These are phyloP conservation scores for Phengaris alcon DNA, from an alignment of 2,888 invertebrate genomes.

Conservation along the genomic window DNA sequence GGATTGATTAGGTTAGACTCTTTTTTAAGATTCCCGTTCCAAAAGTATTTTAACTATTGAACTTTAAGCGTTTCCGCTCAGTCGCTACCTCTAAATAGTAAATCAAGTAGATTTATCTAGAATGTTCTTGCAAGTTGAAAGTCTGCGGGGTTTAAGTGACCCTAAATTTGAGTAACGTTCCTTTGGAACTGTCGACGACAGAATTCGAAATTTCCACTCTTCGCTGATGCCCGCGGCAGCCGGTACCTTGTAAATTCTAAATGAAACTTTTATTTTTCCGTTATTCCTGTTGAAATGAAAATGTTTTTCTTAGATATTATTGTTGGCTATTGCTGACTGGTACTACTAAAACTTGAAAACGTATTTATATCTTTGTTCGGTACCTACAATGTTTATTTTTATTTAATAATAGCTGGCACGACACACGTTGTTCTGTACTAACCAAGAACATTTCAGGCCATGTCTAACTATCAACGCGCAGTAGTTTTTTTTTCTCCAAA, in stretches of 20 bases:
- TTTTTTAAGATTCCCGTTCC: slow-evolving; percentile 6
- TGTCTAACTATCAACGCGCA: too few species aligned
- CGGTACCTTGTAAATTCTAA: slow-evolving; percentile 38
- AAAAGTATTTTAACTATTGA: slow-evolving; percentile 1
- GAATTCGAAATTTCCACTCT: slow-evolving; percentile 38
- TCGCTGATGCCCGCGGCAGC: slow-evolving; percentile 31
- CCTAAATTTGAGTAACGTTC: slow-evolving; percentile 37
- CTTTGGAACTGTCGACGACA: slow-evolving; percentile 38
- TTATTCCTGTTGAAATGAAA: slow-evolving; percentile 28
- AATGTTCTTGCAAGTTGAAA: slow-evolving; percentile 32
- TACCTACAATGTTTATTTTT: background rate
- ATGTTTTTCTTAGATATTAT: slow-evolving; percentile 28
- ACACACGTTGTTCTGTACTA: too few species aligned
- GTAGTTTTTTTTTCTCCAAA: too few species aligned
- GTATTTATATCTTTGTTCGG: background rate
- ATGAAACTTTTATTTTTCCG: slow-evolving; percentile 39
- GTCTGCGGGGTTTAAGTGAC: slow-evolving; percentile 35
- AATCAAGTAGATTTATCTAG: slow-evolving; percentile 30
- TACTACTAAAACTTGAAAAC: background rate
- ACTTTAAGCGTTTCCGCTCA: slow-evolving; percentile 3
- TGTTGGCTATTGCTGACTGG: slow-evolving; percentile 10
- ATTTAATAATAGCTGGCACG: background rate
- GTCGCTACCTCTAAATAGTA: slow-evolving; percentile 13
- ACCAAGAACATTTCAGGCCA: too few species aligned
- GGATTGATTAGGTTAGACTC: background rate